Evolutionary conservation across 2,113 vertebrate species (phyloP).

Genomic region (Argyrosomus japonicus): DNA sequence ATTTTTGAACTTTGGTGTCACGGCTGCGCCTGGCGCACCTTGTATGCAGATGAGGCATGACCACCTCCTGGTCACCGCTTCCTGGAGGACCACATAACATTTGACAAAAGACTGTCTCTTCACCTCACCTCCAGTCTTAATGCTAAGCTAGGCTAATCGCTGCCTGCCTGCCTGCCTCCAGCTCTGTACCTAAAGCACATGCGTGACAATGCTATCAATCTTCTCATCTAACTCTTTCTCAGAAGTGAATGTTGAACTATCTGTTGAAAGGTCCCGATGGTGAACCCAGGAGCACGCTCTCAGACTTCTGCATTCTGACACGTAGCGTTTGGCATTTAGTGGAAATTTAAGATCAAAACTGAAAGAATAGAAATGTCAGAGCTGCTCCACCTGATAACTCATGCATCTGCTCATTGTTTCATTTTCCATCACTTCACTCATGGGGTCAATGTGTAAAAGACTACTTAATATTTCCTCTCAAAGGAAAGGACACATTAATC

Average conservation of each 20-base stretch:
- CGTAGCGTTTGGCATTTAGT: slow-evolving; percentile 5
- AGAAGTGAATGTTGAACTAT: background rate
- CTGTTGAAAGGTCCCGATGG: background rate
- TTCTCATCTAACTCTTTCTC: background rate
- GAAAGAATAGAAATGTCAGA: slow-evolving; percentile 17
- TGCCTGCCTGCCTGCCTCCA: background rate
- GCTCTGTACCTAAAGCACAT: background rate
- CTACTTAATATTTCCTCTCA: background rate
- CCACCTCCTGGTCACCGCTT: too few species aligned
- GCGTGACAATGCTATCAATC: background rate
- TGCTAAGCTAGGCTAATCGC: background rate
- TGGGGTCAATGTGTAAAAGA: background rate
- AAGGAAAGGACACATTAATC: background rate
- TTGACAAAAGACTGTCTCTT: background rate
- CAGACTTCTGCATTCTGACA: background rate
- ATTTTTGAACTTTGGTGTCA: too few species aligned
- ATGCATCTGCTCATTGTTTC: background rate
- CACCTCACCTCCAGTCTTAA: background rate
- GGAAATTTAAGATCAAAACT: slow-evolving; percentile 10
- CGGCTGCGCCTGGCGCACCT: too few species aligned
- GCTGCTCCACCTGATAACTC: background rate
- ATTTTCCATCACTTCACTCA: background rate
- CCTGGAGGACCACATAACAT: too few species aligned
- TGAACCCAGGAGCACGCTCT: background rate
- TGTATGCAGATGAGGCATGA: too few species aligned